phyloP scores from a whole-genome alignment of 1,140 invertebrate species.

The Diorhabda carinulata region DNA sequence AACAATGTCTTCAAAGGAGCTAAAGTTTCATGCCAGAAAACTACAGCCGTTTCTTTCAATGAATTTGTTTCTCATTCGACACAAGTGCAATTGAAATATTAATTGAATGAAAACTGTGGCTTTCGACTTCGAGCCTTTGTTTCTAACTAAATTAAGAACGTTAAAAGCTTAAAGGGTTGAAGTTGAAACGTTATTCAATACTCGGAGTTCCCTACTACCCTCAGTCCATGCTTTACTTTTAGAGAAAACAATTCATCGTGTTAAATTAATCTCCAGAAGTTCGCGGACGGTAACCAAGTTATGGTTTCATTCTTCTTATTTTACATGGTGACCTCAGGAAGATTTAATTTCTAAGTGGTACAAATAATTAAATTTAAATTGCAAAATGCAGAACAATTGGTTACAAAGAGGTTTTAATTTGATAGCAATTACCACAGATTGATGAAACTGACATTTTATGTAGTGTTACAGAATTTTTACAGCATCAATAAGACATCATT shows the following conservation, averaged over 20 bases:
- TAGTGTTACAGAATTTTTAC: no score
- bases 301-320: no score
- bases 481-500: no score
- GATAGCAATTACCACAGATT: no score
- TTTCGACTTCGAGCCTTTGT: conserved; percentile 21
- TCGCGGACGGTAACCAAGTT: background rate
- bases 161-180: conserved; percentile 10
- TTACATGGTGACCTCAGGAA: no score
- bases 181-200: conserved; percentile 20
- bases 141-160: conserved; percentile 16
- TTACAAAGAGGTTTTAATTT: no score
- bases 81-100: conserved; percentile 36
- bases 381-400: no score
- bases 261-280: conserved; percentile 1
- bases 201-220: background rate
- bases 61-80: conserved; percentile 34
- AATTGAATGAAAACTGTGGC: conserved; percentile 31
- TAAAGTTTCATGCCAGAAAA: conserved; percentile 22
- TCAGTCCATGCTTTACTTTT: conserved; percentile 1
- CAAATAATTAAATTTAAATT: no score
- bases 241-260: background rate
- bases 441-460: no score
- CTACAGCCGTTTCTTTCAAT: conserved; percentile 30
- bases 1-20: conserved; percentile 32
- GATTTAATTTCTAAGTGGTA: no score